phyloP scores from a whole-genome alignment of 2,797 vertebrate species.

The Pseudocheirus occidentalis region DNA sequence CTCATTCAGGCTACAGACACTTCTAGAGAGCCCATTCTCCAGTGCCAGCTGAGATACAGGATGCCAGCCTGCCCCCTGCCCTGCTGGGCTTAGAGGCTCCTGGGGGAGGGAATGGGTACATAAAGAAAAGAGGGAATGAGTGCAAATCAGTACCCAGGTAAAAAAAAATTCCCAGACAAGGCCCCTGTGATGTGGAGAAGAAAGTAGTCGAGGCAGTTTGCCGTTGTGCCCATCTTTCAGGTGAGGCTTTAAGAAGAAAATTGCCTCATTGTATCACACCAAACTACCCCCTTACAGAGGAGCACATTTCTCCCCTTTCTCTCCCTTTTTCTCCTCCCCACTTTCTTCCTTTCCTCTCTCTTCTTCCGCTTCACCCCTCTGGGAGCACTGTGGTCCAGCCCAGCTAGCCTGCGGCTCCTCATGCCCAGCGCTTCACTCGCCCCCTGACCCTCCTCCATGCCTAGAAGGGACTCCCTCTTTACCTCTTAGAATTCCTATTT shows the following conservation, averaged over 20 bases:
- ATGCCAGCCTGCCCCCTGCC: too few relatives aligned
- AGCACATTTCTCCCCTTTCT: not conserved
- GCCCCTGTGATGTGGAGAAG: not conserved
- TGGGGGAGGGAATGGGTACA: not conserved
- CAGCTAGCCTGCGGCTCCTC: too few relatives aligned
- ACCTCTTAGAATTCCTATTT: not conserved
- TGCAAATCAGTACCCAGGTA: not conserved
- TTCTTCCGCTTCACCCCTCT: not conserved
- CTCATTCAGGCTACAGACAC: too few relatives aligned
- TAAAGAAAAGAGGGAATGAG: not conserved
- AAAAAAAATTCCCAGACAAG: not conserved
- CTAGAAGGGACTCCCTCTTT: not conserved
- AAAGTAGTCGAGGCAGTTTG: not conserved
- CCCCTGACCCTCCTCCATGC: not conserved
- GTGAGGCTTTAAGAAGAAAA: not conserved
- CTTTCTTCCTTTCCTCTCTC: not conserved
- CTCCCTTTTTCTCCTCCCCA: not conserved
- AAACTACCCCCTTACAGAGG: not conserved
- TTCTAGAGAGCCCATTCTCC: not conserved
- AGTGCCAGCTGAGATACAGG: too few relatives aligned
- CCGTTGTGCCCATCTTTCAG: not conserved
- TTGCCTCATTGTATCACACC: too few relatives aligned
- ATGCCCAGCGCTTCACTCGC: too few relatives aligned
- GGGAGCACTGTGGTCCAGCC: not conserved
- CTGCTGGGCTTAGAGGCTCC: not conserved